These are phyloP conservation scores for Lypha dubia DNA, from an alignment of 2,888 invertebrate species.

Conservation along the genomic window DNA sequence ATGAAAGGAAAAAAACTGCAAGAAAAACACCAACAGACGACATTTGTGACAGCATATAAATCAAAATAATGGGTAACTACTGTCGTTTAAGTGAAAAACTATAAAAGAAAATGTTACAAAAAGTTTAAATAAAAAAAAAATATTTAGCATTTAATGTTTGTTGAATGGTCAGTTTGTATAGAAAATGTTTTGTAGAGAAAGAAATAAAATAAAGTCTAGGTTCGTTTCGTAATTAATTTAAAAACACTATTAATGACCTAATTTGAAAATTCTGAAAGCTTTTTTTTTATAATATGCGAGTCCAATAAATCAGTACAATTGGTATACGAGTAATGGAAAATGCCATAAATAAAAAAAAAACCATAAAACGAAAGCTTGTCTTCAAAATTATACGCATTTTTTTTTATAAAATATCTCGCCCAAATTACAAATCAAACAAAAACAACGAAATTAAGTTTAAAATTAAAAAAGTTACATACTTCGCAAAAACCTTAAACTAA, in stretches of 20 bases:
- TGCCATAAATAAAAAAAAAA: too few species aligned
- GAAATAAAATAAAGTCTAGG: neutral
- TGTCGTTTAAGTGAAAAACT: conserved; percentile 38
- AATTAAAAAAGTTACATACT: too few species aligned
- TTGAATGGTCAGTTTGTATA: neutral
- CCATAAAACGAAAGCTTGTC: too few species aligned
- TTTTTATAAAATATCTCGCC: too few species aligned
- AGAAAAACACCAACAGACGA: conserved; percentile 63
- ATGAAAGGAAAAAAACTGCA: conserved; percentile 9
- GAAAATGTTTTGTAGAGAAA: neutral
- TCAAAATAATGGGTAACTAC: conserved; percentile 77
- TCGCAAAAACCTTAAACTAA: too few species aligned
- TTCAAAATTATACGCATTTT: too few species aligned
- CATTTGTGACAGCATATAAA: conserved; percentile 77
- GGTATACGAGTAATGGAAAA: too few species aligned
- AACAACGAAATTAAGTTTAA: too few species aligned
- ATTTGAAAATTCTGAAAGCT: neutral
- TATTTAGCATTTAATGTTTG: neutral
- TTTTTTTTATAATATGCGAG: too few species aligned
- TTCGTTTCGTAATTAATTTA: neutral
- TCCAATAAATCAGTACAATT: too few species aligned
- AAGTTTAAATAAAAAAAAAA: conserved; percentile 40
- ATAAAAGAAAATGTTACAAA: conserved; percentile 29
- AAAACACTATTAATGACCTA: neutral
- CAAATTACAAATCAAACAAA: too few species aligned